phyloP scores from a whole-genome alignment of 2,797 vertebrate species.

The Takifugu rubripes region DNA sequence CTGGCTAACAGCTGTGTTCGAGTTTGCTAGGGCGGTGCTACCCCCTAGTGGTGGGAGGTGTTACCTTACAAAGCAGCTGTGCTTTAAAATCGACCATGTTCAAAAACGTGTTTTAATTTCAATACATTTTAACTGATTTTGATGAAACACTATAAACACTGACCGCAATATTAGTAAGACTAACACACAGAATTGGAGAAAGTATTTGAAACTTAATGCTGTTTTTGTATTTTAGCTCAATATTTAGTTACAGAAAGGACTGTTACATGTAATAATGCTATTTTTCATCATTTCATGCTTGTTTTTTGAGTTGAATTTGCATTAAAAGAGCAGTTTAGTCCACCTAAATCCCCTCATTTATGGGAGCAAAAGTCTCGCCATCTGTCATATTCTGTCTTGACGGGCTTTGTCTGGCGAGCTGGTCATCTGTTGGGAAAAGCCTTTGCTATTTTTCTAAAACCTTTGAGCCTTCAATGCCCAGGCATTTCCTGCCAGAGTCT shows the following conservation, averaged over 20 bases:
- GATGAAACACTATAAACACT: too few relatives aligned
- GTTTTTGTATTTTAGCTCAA: too few relatives aligned
- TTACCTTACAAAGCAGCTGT: background rate
- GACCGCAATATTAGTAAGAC: too few relatives aligned
- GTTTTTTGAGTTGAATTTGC: background rate
- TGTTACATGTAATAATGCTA: too few relatives aligned
- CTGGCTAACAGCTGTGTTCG: background rate
- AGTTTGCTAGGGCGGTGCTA: conserved; percentile 23
- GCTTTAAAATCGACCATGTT: background rate
- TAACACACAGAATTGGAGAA: too few relatives aligned
- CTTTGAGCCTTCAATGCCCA: conserved; percentile 23
- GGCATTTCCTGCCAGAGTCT: conserved; percentile 51
- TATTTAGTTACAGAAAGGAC: too few relatives aligned
- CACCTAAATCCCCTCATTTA: too few relatives aligned
- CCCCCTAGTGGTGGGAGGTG: conserved; percentile 50
- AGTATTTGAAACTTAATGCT: too few relatives aligned
- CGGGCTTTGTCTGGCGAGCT: conserved; percentile 5
- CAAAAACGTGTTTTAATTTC: background rate
- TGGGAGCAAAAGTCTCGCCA: background rate
- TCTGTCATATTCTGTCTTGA: background rate
- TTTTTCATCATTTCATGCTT: too few relatives aligned
- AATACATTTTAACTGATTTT: too few relatives aligned
- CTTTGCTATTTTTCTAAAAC: background rate
- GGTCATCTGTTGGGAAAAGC: background rate
- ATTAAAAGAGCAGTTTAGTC: background rate